A percentile compares a stretch with the other conserved stretches of the same genome.
Evolutionary conservation across 2,113 vertebrate species (phyloP).

Genomic region (Oreocharis arfaki): DNA sequence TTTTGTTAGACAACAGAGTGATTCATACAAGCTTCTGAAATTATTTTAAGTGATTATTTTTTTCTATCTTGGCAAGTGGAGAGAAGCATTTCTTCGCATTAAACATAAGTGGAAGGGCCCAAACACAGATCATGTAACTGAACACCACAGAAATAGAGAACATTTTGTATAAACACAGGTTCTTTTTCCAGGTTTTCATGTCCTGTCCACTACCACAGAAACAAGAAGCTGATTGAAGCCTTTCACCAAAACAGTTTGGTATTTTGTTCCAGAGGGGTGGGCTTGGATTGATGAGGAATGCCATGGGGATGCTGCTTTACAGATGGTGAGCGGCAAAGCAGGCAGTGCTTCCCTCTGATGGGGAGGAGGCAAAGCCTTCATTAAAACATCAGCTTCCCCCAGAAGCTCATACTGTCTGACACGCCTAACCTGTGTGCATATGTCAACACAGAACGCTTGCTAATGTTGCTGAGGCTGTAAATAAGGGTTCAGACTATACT

Average conservation of each 20-base stretch:
- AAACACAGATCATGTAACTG: accelerated
- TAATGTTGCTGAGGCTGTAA: slow-evolving; percentile 60
- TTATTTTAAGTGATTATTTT: not conserved
- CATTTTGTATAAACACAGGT: not conserved
- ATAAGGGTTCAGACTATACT: slow-evolving; percentile 36
- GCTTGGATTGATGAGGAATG: not conserved
- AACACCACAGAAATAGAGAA: not conserved
- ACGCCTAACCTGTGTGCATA: slow-evolving; percentile 53
- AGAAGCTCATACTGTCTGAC: slow-evolving; percentile 21
- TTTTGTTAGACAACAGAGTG: not conserved
- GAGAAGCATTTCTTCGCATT: not conserved
- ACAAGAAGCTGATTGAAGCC: not conserved
- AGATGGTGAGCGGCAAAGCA: not conserved
- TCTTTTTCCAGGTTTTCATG: not conserved
- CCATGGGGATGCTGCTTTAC: not conserved
- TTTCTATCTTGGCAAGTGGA: not conserved
- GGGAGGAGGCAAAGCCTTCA: slow-evolving; percentile 22
- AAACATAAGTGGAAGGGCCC: not conserved
- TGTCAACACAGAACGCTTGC: slow-evolving; percentile 39
- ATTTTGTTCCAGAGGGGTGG: not conserved
- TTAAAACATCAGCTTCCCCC: slow-evolving; percentile 44
- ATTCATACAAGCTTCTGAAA: not conserved
- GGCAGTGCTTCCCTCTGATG: not conserved
- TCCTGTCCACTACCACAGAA: not conserved
- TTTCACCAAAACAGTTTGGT: not conserved